Conservation (phyloP, 2,113 vertebrate genomes). For the Laterallus jamaicensis region DNA sequence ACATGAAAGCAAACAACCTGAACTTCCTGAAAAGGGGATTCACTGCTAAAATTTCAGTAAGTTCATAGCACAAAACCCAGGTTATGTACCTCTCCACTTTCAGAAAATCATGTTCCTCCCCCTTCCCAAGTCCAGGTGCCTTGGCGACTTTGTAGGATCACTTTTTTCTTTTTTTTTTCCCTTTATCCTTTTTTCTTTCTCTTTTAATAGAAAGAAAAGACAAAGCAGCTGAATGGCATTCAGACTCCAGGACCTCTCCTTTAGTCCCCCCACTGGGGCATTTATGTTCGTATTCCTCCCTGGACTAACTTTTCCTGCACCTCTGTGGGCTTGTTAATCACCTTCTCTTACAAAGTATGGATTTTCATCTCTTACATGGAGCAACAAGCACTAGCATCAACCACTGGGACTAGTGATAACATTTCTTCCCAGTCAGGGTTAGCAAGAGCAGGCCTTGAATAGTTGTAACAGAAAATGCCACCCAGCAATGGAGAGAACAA, state of each 20-base stretch:
- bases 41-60: background rate
- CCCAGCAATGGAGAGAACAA: background rate
- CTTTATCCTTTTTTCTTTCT: background rate
- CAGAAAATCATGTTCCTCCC: background rate
- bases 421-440: background rate
- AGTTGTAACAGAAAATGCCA: background rate
- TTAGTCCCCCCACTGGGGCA: background rate
- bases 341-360: background rate
- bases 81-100: background rate
- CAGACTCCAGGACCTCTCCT: background rate
- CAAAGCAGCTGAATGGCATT: background rate
- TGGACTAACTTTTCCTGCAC: background rate
- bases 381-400: background rate
- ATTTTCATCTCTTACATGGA: background rate
- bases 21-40: background rate
- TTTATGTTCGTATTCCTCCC: background rate
- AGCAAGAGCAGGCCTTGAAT: background rate
- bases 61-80: background rate
- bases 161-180: background rate
- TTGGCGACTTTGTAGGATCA: too few species aligned
- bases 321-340: background rate
- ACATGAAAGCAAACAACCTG: background rate
- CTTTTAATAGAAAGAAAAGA: background rate
- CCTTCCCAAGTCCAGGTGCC: background rate
- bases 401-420: background rate